Conservation (phyloP, 2,113 vertebrate genomes). For the Psephotus haematonotus region DNA sequence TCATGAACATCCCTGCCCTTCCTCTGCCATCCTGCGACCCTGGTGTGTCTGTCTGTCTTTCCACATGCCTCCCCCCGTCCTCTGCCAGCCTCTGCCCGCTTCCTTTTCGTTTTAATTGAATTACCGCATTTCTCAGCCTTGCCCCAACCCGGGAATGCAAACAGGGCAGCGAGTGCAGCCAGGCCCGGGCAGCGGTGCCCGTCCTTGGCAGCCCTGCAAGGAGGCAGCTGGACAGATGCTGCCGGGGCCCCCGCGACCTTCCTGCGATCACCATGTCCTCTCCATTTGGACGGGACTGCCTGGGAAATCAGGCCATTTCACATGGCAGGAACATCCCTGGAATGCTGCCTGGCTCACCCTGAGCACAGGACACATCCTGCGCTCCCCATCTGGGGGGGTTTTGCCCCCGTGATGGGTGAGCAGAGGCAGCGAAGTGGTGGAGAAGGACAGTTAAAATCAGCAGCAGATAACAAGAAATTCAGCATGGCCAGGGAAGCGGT, state of each 20-base stretch:
- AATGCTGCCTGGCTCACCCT: background rate
- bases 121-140: slow-evolving; percentile 38
- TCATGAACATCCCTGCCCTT: background rate
- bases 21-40: background rate
- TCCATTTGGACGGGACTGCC: background rate
- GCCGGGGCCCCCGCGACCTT: background rate
- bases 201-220: background rate
- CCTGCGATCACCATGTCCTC: rapidly evolving
- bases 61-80: background rate
- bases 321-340: background rate
- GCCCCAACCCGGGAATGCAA: slow-evolving; percentile 25
- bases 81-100: background rate
- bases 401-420: background rate
- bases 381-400: rapidly evolving
- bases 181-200: background rate
- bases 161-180: background rate
- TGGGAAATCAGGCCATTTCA: background rate
- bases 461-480: background rate
- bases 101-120: background rate
- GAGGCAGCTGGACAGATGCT: background rate
- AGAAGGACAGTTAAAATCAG: background rate
- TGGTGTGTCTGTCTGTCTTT: background rate
- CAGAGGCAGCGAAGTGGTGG: rapidly evolving
- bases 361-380: rapidly evolving
- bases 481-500: rapidly evolving